phyloP scores from a whole-genome alignment of 2,113 vertebrate genomes.

The Eulacestoma nigropectus region DNA sequence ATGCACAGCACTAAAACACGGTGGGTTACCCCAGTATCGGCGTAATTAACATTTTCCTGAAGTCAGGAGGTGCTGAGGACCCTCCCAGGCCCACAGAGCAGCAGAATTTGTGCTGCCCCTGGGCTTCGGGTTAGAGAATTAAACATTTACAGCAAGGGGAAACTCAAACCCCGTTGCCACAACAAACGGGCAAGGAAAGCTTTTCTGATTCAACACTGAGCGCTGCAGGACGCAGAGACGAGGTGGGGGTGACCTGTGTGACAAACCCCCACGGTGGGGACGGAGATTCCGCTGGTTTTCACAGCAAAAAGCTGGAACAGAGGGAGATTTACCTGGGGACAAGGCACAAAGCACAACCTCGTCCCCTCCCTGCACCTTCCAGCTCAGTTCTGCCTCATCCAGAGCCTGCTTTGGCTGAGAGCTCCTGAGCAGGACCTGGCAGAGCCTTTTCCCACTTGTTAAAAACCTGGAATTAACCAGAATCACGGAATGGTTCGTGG shows the following conservation, averaged over 20 bases:
- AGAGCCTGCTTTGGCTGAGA: not conserved
- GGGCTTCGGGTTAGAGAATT: not conserved
- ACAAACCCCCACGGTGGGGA: fast-evolving
- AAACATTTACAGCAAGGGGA: not conserved
- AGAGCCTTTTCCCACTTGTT: no score
- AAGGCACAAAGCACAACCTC: not conserved
- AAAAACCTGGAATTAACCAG: not conserved
- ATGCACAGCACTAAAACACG: fast-evolving
- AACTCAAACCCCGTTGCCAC: not conserved
- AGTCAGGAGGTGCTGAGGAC: not conserved
- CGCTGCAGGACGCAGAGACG: fast-evolving
- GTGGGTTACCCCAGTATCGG: not conserved
- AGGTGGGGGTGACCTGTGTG: fast-evolving
- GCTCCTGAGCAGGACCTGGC: not conserved
- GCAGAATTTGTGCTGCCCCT: not conserved
- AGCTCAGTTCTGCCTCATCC: not conserved
- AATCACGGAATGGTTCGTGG: fast-evolving
- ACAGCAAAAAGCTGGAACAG: not conserved
- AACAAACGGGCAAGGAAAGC: not conserved
- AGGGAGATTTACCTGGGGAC: no score
- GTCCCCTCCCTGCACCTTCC: not conserved
- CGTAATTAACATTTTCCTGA: not conserved
- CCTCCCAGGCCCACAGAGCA: not conserved
- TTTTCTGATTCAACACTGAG: not conserved
- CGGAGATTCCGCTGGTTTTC: not conserved